These are phyloP conservation scores for Oenanthe oenanthe DNA, from an alignment of 2,113 vertebrate species.

Conservation along the genomic window DNA sequence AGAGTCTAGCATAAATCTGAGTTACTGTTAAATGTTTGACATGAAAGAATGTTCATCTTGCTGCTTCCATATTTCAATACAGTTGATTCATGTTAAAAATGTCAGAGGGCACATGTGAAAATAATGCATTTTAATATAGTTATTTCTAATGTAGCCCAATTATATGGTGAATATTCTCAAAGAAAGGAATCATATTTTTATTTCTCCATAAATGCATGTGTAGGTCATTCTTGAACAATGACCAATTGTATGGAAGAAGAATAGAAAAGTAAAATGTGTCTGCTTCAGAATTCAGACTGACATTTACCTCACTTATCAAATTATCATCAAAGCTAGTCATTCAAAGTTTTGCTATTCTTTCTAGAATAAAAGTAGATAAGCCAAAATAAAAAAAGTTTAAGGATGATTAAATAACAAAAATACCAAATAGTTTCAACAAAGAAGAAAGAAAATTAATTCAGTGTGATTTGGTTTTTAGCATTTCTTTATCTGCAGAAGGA, in stretches of 20 bases:
- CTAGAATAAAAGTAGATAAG: background rate
- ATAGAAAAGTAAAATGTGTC: background rate
- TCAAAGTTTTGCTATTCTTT: background rate
- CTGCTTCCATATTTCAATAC: background rate
- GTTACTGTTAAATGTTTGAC: background rate
- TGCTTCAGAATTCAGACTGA: background rate
- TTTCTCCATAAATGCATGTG: background rate
- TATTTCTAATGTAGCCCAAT: background rate
- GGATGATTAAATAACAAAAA: background rate
- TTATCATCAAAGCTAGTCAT: background rate
- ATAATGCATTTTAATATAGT: background rate
- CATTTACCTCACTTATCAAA: background rate
- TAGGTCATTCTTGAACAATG: background rate
- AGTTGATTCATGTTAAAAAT: background rate
- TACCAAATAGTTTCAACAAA: background rate
- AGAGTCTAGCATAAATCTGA: background rate
- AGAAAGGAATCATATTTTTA: background rate
- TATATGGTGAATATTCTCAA: background rate
- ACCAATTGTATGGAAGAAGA: background rate
- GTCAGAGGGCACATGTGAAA: background rate
- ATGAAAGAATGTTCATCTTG: background rate
- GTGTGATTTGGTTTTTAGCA: fast-evolving
- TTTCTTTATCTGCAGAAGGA: background rate
- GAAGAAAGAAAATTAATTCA: background rate
- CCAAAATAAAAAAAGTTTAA: background rate